phyloP scores from a whole-genome alignment of 1,140 invertebrate genomes.

The Periplaneta americana region DNA sequence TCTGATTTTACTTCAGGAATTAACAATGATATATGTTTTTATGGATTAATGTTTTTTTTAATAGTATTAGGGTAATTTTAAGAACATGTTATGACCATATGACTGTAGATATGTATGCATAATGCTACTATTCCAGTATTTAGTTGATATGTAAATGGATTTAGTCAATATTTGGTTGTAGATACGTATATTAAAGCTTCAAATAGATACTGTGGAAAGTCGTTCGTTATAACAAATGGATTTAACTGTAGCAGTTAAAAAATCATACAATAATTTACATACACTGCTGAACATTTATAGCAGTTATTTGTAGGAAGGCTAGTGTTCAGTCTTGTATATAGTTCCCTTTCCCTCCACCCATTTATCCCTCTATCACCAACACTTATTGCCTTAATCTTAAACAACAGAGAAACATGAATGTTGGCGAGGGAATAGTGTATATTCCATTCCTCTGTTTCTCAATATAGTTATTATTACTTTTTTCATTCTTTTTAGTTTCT shows the following conservation, averaged over 20 bases:
- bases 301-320: not conserved
- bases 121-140: not conserved
- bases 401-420: not conserved
- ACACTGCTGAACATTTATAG: not conserved
- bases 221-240: not conserved
- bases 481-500: too few relatives aligned
- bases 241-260: not conserved
- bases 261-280: not conserved
- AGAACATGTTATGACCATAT: too few relatives aligned
- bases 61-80: not conserved
- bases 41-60: not conserved
- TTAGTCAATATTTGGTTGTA: not conserved
- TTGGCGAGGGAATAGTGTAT: not conserved
- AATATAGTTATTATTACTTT: too few relatives aligned
- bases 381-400: not conserved
- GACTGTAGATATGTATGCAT: not conserved
- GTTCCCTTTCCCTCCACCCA: not conserved
- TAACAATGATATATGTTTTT: not conserved
- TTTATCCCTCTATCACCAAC: not conserved
- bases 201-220: not conserved
- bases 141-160: not conserved
- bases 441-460: not conserved
- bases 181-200: not conserved
- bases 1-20: not conserved
- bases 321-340: not conserved